phyloP scores from a whole-genome alignment of 2,888 invertebrate genomes.

The Zaprionus bogoriensis region DNA sequence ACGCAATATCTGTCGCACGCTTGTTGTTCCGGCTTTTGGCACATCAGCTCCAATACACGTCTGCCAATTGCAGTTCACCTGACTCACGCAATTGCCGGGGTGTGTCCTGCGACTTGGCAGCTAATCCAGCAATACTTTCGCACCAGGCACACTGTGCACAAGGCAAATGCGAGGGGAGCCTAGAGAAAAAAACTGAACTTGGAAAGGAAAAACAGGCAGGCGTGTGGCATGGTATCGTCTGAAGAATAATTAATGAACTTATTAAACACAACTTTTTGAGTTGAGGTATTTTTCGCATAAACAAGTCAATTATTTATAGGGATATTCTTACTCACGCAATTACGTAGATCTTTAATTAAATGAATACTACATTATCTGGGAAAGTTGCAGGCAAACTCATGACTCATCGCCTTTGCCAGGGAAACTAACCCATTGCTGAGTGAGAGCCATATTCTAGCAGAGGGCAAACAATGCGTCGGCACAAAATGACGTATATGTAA shows the following conservation, averaged over 20 bases:
- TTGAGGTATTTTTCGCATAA: neutral
- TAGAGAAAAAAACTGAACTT: no score
- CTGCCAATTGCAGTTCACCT: conserved; percentile 68
- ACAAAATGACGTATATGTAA: conserved; percentile 66
- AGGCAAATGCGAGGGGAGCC: neutral
- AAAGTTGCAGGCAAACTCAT: conserved; percentile 9
- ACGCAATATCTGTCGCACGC: conserved; percentile 46
- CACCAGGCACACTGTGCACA: neutral
- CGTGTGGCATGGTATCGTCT: neutral
- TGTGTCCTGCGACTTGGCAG: conserved; percentile 23
- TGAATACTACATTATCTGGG: neutral
- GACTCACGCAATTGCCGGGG: conserved; percentile 53
- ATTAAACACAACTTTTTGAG: no score
- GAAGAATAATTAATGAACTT: neutral
- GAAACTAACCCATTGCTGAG: conserved; percentile 4
- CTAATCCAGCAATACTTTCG: no score
- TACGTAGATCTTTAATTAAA: neutral
- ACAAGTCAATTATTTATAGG: no score
- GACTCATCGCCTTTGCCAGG: conserved; percentile 28
- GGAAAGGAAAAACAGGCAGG: neutral
- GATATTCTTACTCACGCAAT: no score
- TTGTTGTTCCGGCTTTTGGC: neutral
- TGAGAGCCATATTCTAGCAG: neutral
- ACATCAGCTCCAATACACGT: conserved; percentile 16
- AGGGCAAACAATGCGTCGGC: conserved; percentile 5